A percentile compares a stretch with the other conserved stretches of the same genome.
Conservation (phyloP, 92 coral and sea anemone genomes). For the Paramuricea clavata region DNA sequence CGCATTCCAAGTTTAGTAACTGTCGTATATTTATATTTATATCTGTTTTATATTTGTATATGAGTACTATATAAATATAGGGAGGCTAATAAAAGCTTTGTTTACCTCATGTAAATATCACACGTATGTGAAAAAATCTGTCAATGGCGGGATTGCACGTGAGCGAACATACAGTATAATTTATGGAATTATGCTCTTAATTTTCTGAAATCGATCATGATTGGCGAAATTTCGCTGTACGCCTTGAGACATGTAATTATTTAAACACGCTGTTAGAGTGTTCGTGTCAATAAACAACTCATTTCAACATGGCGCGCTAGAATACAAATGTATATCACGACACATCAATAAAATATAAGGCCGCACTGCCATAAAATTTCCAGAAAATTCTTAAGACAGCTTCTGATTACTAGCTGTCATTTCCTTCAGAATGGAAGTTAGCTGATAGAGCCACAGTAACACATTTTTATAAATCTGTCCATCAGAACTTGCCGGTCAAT, state of each 20-base stretch:
- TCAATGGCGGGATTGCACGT: neutral
- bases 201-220: neutral
- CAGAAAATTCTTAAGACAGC: too few relatives aligned
- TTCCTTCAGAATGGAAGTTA: too few relatives aligned
- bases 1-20: neutral
- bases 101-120: neutral
- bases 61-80: slow-evolving; percentile 6
- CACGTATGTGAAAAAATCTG: slow-evolving; percentile 17
- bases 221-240: neutral
- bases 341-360: too few relatives aligned
- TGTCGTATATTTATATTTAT: slow-evolving; percentile 19
- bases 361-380: too few relatives aligned
- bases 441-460: too few relatives aligned
- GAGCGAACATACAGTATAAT: neutral
- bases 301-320: too few relatives aligned
- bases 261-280: neutral
- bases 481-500: too few relatives aligned
- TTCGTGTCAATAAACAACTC: neutral
- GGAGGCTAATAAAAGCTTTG: slow-evolving; percentile 19
- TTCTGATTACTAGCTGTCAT: too few relatives aligned
- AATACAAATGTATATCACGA: too few relatives aligned
- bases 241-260: too few relatives aligned
- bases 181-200: neutral
- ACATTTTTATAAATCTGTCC: too few relatives aligned
- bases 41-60: neutral